phyloP scores from a whole-genome alignment of 2,797 vertebrate genomes.

The Typhlichthys eigenmanni region DNA sequence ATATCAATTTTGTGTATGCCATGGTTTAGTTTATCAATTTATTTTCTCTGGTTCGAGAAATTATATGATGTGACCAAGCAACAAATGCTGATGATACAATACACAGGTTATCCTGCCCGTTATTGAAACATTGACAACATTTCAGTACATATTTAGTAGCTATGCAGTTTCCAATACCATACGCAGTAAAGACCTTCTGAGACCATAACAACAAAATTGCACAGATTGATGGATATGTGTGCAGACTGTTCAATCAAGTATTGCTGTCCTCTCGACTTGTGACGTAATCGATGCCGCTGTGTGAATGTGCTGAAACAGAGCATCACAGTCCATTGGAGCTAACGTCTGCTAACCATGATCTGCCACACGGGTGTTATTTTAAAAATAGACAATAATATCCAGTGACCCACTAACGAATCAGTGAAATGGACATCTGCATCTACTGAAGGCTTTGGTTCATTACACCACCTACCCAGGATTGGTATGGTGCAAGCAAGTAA shows the following conservation, averaged over 20 bases:
- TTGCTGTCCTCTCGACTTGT: conserved; percentile 19
- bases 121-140: no score
- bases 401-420: conserved; percentile 21
- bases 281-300: conserved; percentile 50
- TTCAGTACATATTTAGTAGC: background rate
- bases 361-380: conserved; percentile 2
- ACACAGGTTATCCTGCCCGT: no score
- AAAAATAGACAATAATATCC: background rate
- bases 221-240: conserved; percentile 42
- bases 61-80: no score
- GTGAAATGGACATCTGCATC: conserved; percentile 31
- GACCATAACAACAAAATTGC: background rate
- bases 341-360: conserved; percentile 47
- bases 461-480: conserved; percentile 2
- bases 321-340: conserved; percentile 45
- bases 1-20: no score
- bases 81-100: no score
- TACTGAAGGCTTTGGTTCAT: conserved; percentile 16
- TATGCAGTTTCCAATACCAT: background rate
- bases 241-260: conserved; percentile 41
- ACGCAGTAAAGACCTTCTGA: background rate
- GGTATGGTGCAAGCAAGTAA: conserved; percentile 34
- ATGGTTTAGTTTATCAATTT: no score
- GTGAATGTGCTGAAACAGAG: conserved; percentile 8
- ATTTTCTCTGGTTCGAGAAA: no score